Evolutionary conservation across 2,888 invertebrate species (phyloP).

Genomic region (Scaptomyza flava): DNA sequence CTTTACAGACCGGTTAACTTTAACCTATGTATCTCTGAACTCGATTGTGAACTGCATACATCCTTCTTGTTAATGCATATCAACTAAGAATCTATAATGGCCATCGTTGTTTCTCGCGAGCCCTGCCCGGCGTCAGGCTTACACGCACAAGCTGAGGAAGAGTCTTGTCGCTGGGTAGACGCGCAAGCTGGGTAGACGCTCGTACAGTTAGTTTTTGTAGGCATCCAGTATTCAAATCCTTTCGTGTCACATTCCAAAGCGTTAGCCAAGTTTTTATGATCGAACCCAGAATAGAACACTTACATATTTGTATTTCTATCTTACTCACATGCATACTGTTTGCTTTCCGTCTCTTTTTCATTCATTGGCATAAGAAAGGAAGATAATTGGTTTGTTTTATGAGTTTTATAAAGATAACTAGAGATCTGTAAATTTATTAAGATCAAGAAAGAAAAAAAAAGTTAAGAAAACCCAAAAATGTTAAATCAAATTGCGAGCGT

Average conservation of each 20-base stretch:
- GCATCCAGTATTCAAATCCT: too few species aligned
- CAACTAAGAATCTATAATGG: too few species aligned
- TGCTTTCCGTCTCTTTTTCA: background rate
- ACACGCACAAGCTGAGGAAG: too few species aligned
- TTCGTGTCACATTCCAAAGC: too few species aligned
- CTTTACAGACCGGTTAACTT: background rate
- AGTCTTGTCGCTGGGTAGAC: too few species aligned
- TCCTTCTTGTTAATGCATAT: too few species aligned
- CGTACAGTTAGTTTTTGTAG: too few species aligned
- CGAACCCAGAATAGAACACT: background rate
- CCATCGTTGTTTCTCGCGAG: too few species aligned
- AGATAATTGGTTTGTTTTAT: background rate
- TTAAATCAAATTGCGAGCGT: conserved; percentile 4
- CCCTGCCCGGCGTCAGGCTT: too few species aligned
- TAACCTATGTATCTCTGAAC: background rate
- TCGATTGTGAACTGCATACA: too few species aligned
- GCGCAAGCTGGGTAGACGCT: too few species aligned
- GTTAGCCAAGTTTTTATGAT: too few species aligned
- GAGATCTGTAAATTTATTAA: conserved; percentile 52
- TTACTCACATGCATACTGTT: background rate
- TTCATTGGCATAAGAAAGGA: background rate
- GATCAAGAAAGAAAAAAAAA: conserved; percentile 9
- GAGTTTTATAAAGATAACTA: conserved; percentile 31
- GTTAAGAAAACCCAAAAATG: background rate
- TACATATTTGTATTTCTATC: background rate